Conservation (phyloP, 2,888 invertebrate species). For the Drosophila nr. fundita region DNA sequence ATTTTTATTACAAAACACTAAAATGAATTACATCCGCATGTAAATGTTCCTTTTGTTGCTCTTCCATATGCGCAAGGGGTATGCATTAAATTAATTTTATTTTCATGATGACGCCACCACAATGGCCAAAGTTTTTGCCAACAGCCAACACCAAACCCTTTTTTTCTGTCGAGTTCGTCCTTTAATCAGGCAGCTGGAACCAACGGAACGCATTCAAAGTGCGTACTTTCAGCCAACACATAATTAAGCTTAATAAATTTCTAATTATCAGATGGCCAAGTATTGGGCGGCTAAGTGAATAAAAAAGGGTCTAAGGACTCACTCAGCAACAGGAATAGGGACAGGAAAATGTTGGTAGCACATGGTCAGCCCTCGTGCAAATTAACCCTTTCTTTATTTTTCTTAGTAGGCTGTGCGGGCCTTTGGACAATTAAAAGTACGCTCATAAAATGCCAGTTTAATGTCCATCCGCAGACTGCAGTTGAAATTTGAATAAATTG, state of each 20-base stretch:
- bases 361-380: constrained; percentile 68
- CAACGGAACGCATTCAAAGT: constrained; percentile 63
- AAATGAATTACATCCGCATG: constrained; percentile 52
- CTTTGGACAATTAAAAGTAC: constrained; percentile 68
- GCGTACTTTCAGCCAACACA: constrained; percentile 79
- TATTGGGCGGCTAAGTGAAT: constrained; percentile 62
- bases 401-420: constrained; percentile 9
- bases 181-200: constrained; percentile 65
- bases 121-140: constrained; percentile 60
- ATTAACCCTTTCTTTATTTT: constrained; percentile 67
- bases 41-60: constrained; percentile 34
- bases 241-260: constrained; percentile 82
- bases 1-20: constrained; percentile 55
- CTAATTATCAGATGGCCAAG: constrained; percentile 77
- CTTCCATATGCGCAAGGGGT: constrained; percentile 29
- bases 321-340: constrained; percentile 27
- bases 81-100: constrained; percentile 71
- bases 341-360: constrained; percentile 44
- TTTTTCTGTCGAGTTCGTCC: constrained; percentile 40
- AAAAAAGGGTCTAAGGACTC: constrained; percentile 72
- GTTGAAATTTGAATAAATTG: constrained; percentile 82
- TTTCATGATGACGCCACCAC: constrained; percentile 74
- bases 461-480: constrained; percentile 68
- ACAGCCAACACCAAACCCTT: constrained; percentile 41
- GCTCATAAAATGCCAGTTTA: constrained; percentile 76